These are phyloP conservation scores for Hippocampus comes DNA, from an alignment of 2,113 vertebrate species.

Conservation along the genomic window DNA sequence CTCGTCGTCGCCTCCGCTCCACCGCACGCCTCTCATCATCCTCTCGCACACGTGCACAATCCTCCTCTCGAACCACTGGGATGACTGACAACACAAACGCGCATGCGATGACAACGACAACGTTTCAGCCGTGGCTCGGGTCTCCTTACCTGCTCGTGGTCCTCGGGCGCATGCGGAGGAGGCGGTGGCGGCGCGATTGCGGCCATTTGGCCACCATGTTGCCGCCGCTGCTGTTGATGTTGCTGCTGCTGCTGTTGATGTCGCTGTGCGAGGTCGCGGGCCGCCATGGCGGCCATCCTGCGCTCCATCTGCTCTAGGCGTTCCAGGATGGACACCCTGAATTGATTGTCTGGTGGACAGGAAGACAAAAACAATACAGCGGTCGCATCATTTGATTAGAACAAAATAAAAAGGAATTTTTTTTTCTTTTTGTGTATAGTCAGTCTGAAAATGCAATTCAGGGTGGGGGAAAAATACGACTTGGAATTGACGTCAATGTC, in stretches of 20 bases:
- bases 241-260: background rate
- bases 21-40: conserved; percentile 78
- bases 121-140: background rate
- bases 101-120: background rate
- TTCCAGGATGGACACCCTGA: conserved; percentile 68
- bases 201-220: conserved; percentile 39
- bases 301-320: conserved; percentile 68
- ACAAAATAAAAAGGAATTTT: no score
- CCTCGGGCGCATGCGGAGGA: conserved; percentile 40
- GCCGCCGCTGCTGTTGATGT: conserved; percentile 13
- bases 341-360: conserved; percentile 60
- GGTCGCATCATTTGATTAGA: no score
- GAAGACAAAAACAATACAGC: background rate
- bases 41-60: conserved; percentile 82
- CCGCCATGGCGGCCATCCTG: conserved; percentile 57
- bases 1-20: conserved; percentile 63
- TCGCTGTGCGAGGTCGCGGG: conserved; percentile 16
- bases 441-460: no score
- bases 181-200: conserved; percentile 35
- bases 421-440: no score
- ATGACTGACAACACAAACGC: conserved; percentile 28
- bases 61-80: conserved; percentile 81
- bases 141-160: conserved; percentile 49
- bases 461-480: no score
- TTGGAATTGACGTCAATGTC: no score